phyloP scores from a whole-genome alignment of 1,140 invertebrate species.

The Globodera rostochiensis region DNA sequence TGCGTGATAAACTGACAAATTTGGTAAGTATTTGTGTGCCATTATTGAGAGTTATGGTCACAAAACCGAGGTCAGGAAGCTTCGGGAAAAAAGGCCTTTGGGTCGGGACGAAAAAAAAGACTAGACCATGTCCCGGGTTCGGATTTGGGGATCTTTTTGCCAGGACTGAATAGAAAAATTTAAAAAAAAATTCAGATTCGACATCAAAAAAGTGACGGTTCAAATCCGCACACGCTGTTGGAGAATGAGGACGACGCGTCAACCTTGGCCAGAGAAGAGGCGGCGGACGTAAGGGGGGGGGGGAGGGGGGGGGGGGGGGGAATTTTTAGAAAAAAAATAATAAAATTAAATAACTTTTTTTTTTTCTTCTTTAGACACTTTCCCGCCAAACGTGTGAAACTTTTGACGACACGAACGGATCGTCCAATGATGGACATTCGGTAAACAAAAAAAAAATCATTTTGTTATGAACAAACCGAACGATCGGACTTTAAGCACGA shows the following conservation, averaged over 20 bases:
- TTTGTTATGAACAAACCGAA: no score
- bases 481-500: no score
- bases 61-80: not conserved
- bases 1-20: not conserved
- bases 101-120: no score
- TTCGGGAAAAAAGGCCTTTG: not conserved
- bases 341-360: not conserved
- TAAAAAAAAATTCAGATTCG: no score
- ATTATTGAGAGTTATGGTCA: not conserved
- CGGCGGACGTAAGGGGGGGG: no score
- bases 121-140: no score
- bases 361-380: conserved; percentile 18
- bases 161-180: no score
- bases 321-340: conserved; percentile 1
- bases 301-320: no score
- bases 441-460: conserved; percentile 19
- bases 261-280: not conserved
- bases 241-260: conserved; percentile 24
- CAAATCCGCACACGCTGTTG: conserved; percentile 16
- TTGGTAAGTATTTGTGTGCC: not conserved
- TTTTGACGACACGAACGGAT: conserved; percentile 21
- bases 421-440: conserved; percentile 34
- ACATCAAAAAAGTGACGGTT: not conserved
- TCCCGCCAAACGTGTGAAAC: conserved; percentile 19
- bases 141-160: no score